Evolutionary conservation across 53 echinoderm and acorn worm genomes (phyloP), one percentile per base, ranked within the genome.

Genomic region (Echinarachnius parma): DNA sequence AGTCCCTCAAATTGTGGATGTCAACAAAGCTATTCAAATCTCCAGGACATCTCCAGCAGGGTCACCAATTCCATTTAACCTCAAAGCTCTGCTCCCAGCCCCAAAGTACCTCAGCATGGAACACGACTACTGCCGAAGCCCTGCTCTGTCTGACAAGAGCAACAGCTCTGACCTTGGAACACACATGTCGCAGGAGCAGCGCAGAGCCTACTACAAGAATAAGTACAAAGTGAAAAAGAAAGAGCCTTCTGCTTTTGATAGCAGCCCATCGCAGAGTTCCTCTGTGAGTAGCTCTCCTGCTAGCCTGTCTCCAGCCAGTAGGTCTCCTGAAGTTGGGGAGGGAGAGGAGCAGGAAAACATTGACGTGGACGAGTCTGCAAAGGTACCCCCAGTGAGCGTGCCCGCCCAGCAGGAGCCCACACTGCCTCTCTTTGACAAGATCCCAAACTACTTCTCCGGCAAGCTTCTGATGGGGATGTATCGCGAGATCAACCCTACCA

Each of bases 371-470:
- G n/a, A n/a, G n/a, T 16, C 27, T 9, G 60, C 36, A 14, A 21
- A 59, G 28, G 60, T 33, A 14, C 19, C 20, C 2, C 22, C 15
- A 0, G 24, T n/a, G 26, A 20, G 62, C 25, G 57, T 54, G 31
- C 55, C 64, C 2, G 75, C 35, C 34, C 70, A 31, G 4, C 70
- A 31, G 4, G 18, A 0, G 22, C 28, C 46, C 2, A 19, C 19
- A 26, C 34, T 69, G 34, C 89, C 86, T 1, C 47, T 86, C 26
- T 93, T 93, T 83, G 93, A 93, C 54, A 93, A 93, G 46, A 93
- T 93, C 21, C 93, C 93, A 0, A 86, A 84, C 28, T 93, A 93
- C 46, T 93, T 89, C 61, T 60, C 87, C 3, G 69, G 67, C 48
- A 87, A 92, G 72, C 80, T 85, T 49, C 16, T 79, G 7, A 30